Evolutionary conservation across 2,888 invertebrate genomes (phyloP), one percentile per base, ranked within the genome.

Genomic region (Biston betularia): DNA sequence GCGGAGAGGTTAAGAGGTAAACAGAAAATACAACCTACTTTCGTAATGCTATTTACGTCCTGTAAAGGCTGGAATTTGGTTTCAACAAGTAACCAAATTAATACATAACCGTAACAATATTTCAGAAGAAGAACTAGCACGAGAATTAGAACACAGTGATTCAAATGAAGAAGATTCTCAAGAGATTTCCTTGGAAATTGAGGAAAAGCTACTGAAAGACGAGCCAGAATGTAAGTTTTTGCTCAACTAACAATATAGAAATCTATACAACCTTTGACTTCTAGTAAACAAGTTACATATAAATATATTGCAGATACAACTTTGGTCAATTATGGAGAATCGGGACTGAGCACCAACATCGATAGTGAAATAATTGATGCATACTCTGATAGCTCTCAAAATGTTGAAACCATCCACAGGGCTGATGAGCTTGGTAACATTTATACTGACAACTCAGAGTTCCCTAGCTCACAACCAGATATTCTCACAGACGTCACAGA

Each of bases 121-220:
- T 87, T 86, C 75, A 94, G 94, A 94, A 71, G 92, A 92, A 63
- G 94, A 93, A 73, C 75, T 94, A 55, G 92, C 87, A 14, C 86
- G 87, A 59, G 94, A 94, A 76, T 75, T 94, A 60, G 94, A 94
- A 46, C 94, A 94, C 64, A 94, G 93, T 75, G 94, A 94, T 75
- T 94, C 93, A 3, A 91, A 89, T 72, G 94, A 94, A 79, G 94
- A 93, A 38, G 93, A 93, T 75, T 87, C 87, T 15, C 91, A 91
- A 75, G 94, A 94, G 70, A 90, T 94, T 74, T 93, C 94, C 1
- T 75, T 93, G 63, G 94, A 94, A 79, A 86, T 89, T 61, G 94
- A 94, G 80, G 94, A 94, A 69, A 93, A 90, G 66, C 76, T 94
- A 34, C 78, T 94, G 2, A 94, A 91, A 83, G 94, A 94, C 78